Evolutionary conservation across 2,797 vertebrate genomes (phyloP).

Genomic region (Otolemur crassicaudatus): DNA sequence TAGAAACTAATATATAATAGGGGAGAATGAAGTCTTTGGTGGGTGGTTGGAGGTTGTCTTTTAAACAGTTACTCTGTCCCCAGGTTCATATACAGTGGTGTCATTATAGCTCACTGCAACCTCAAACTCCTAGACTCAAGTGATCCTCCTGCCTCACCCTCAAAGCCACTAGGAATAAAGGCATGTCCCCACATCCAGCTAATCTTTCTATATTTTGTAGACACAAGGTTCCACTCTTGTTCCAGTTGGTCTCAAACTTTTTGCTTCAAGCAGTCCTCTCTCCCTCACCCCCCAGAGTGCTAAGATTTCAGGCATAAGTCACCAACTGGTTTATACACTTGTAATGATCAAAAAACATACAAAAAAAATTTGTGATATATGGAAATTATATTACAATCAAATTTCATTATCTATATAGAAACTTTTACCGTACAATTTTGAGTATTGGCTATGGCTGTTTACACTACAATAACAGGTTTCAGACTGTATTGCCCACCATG

Average conservation of each 20-base stretch:
- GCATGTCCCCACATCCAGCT: no score
- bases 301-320: background rate
- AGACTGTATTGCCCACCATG: background rate
- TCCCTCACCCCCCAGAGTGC: background rate
- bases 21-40: background rate
- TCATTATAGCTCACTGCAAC: background rate
- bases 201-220: background rate
- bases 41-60: background rate
- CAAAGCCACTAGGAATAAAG: background rate
- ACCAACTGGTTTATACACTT: background rate
- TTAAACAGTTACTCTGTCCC: background rate
- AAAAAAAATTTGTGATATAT: background rate
- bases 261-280: background rate
- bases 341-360: background rate
- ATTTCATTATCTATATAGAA: background rate
- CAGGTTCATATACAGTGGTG: background rate
- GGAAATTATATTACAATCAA: background rate
- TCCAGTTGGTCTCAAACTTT: background rate
- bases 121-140: background rate
- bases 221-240: no score
- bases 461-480: background rate
- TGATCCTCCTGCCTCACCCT: background rate
- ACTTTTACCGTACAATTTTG: background rate
- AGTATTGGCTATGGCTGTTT: background rate
- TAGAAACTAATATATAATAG: background rate